phyloP scores from a whole-genome alignment of 2,888 invertebrate species.

The Pachymerium ferrugineum region DNA sequence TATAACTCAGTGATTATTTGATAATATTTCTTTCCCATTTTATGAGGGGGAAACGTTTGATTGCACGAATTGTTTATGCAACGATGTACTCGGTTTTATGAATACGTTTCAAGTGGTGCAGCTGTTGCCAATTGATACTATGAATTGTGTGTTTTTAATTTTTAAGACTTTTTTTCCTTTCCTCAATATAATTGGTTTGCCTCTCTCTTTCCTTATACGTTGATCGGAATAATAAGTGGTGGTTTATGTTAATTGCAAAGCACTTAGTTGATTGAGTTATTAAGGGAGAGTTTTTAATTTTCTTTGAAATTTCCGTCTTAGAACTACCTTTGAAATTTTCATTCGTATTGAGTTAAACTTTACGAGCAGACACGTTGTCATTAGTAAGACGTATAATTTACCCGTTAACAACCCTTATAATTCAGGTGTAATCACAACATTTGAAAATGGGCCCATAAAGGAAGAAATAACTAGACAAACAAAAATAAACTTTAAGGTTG shows the following conservation, averaged over 20 bases:
- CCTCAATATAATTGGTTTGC: neutral
- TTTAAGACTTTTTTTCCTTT: neutral
- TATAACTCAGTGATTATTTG: neutral
- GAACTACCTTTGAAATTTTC: neutral
- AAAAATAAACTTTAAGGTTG: slow-evolving; percentile 25
- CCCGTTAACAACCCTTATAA: slow-evolving; percentile 2
- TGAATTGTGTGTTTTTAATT: slow-evolving; percentile 11
- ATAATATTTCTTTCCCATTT: neutral
- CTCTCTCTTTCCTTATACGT: neutral
- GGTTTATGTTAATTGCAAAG: slow-evolving; percentile 21
- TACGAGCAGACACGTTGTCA: neutral
- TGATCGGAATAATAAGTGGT: slow-evolving; percentile 22
- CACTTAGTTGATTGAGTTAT: slow-evolving; percentile 11
- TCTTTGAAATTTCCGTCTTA: neutral
- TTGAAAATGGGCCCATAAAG: neutral
- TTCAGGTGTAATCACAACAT: slow-evolving; percentile 15
- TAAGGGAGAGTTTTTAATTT: no score
- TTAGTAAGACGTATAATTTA: slow-evolving; percentile 6
- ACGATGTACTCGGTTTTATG: neutral
- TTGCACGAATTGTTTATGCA: neutral
- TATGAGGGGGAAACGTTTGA: neutral
- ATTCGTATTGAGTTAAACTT: neutral
- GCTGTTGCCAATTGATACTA: neutral
- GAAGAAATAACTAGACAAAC: slow-evolving; percentile 14
- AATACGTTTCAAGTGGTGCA: neutral